A percentile compares a stretch with the other conserved stretches of the same genome.
These are phyloP conservation scores for Podocnemis expansa DNA, from an alignment of 2,113 vertebrate genomes.

Conservation along the genomic window DNA sequence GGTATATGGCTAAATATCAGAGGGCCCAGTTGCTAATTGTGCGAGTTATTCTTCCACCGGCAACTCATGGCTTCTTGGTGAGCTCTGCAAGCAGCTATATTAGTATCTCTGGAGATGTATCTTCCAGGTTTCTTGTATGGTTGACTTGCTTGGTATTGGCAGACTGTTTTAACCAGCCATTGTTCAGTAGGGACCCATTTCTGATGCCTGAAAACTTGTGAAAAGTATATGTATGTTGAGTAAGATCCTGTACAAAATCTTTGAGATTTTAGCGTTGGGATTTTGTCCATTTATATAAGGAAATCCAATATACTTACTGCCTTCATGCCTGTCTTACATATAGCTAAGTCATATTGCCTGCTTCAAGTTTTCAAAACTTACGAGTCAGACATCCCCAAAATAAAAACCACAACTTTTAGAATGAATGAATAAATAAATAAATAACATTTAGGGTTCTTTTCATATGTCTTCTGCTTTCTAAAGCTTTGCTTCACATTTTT, in stretches of 20 bases:
- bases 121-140: conserved; percentile 10
- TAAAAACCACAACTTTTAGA: neutral
- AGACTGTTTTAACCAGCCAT: neutral
- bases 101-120: neutral
- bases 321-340: neutral
- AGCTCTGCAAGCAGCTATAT: neutral
- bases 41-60: neutral
- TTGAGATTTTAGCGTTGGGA: rapidly evolving
- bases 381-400: neutral
- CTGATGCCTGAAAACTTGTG: rapidly evolving
- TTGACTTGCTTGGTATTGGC: neutral
- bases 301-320: neutral
- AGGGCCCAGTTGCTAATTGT: conserved; percentile 10
- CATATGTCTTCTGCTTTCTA: neutral
- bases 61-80: neutral
- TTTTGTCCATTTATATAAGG: neutral
- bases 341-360: neutral
- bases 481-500: neutral
- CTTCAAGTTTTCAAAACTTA: neutral
- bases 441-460: neutral
- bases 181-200: neutral
- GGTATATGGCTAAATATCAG: neutral
- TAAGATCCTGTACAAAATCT: neutral
- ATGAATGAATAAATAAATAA: neutral
- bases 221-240: rapidly evolving